phyloP scores from a whole-genome alignment of 2,888 invertebrate species.

The Eretmocerus hayati region DNA sequence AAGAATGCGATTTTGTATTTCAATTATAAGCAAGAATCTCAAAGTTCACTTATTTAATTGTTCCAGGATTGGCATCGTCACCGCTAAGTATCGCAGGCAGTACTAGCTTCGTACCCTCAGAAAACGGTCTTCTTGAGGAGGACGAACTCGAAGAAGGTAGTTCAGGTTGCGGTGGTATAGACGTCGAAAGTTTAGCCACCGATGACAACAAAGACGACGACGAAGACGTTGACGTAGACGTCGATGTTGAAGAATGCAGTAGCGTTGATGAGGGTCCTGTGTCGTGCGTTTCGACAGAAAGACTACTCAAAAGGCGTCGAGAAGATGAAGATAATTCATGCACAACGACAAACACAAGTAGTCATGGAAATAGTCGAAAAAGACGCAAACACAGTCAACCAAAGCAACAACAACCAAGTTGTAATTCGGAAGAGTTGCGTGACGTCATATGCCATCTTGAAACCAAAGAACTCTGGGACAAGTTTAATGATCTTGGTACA shows the following conservation, averaged over 20 bases:
- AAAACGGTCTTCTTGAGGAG: conserved; percentile 45
- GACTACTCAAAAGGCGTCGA: conserved; percentile 11
- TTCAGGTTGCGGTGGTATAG: conserved; percentile 48
- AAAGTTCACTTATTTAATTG: too few relatives aligned
- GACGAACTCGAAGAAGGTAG: conserved; percentile 48
- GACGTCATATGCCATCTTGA: conserved; percentile 67
- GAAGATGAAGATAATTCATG: conserved; percentile 32
- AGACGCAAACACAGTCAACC: conserved; percentile 45
- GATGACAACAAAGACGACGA: conserved; percentile 19
- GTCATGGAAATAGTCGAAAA: neutral
- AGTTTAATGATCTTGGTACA: conserved; percentile 69
- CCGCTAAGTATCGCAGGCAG: conserved; percentile 43
- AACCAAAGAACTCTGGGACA: conserved; percentile 76
- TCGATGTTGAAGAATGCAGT: conserved; percentile 56
- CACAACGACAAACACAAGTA: conserved; percentile 36
- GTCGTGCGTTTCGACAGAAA: neutral
- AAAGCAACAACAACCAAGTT: conserved; percentile 51
- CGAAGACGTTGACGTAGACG: conserved; percentile 51
- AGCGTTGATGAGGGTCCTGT: conserved; percentile 49
- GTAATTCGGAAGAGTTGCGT: conserved; percentile 51
- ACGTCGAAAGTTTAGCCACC: conserved; percentile 48
- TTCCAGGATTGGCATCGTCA: conserved; percentile 30
- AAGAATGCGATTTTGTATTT: too few relatives aligned
- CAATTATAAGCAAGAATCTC: too few relatives aligned
- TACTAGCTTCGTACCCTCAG: conserved; percentile 48